Evolutionary conservation across 2,888 invertebrate species (phyloP).

Genomic region (Tupiocoris notatus): DNA sequence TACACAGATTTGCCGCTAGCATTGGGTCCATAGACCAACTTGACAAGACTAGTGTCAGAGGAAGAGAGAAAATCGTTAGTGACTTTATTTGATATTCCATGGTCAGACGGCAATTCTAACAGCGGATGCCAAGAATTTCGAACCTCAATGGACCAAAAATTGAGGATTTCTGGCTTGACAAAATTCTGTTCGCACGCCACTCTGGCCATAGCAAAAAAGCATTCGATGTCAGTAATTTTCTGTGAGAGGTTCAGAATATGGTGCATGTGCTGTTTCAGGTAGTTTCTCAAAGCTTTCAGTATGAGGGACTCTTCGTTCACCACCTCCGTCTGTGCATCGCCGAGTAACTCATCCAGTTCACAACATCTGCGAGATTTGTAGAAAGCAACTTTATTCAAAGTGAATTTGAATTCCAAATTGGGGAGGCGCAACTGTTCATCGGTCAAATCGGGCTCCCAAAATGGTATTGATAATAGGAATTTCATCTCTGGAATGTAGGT

Average conservation of each 20-base stretch:
- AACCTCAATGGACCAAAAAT: slow-evolving; percentile 61
- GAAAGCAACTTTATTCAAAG: slow-evolving; percentile 64
- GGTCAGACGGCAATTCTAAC: slow-evolving; percentile 61
- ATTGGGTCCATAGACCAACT: slow-evolving; percentile 86
- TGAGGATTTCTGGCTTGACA: slow-evolving; percentile 63
- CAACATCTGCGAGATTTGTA: slow-evolving; percentile 69
- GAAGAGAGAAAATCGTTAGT: slow-evolving; percentile 70
- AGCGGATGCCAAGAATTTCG: slow-evolving; percentile 74
- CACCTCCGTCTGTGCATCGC: slow-evolving; percentile 76
- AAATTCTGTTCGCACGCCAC: slow-evolving; percentile 67
- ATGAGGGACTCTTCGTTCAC: slow-evolving; percentile 76
- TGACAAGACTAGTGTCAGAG: slow-evolving; percentile 60
- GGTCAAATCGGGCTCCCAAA: slow-evolving; percentile 61
- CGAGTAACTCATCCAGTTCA: slow-evolving; percentile 74
- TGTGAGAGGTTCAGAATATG: slow-evolving; percentile 44
- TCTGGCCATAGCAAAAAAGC: slow-evolving; percentile 66
- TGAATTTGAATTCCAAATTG: slow-evolving; percentile 61
- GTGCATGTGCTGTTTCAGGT: slow-evolving; percentile 59
- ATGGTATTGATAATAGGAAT: slow-evolving; percentile 73
- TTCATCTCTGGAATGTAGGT: slow-evolving; percentile 74
- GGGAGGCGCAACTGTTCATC: slow-evolving; percentile 62
- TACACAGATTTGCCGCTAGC: slow-evolving; percentile 91
- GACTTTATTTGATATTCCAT: slow-evolving; percentile 48
- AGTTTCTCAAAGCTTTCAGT: slow-evolving; percentile 66
- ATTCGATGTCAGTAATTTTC: slow-evolving; percentile 67